Evolutionary conservation across 2,113 vertebrate species (phyloP).

Genomic region (Gracilinanus agilis): DNA sequence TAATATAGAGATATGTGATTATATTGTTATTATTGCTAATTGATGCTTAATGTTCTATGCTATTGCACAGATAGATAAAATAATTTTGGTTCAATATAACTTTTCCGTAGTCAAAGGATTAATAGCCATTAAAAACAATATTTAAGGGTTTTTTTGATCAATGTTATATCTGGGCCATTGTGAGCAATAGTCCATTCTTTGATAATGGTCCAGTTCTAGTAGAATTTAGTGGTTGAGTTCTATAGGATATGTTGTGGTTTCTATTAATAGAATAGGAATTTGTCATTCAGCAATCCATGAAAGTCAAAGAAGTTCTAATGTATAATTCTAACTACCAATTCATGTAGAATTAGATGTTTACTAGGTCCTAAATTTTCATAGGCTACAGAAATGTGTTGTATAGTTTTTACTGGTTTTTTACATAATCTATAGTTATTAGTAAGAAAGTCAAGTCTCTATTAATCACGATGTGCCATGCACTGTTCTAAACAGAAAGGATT

Average conservation of each 20-base stretch:
- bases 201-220: neutral
- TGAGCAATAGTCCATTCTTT: neutral
- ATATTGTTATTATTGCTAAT: neutral
- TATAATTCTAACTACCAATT: neutral
- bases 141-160: neutral
- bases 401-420: neutral
- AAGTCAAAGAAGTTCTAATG: neutral
- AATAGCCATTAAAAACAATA: neutral
- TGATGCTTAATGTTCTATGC: neutral
- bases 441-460: neutral
- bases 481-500: neutral
- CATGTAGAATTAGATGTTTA: neutral
- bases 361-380: neutral
- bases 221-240: neutral
- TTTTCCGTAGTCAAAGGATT: neutral
- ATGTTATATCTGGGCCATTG: neutral
- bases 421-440: neutral
- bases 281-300: neutral
- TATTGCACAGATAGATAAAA: neutral
- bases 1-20: neutral
- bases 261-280: neutral
- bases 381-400: too few species aligned
- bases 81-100: neutral
- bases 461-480: neutral
- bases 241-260: neutral